Base-by-base conservation (phyloP, 2,888 invertebrate genomes). In the Leptinotarsa juncta region DNA sequence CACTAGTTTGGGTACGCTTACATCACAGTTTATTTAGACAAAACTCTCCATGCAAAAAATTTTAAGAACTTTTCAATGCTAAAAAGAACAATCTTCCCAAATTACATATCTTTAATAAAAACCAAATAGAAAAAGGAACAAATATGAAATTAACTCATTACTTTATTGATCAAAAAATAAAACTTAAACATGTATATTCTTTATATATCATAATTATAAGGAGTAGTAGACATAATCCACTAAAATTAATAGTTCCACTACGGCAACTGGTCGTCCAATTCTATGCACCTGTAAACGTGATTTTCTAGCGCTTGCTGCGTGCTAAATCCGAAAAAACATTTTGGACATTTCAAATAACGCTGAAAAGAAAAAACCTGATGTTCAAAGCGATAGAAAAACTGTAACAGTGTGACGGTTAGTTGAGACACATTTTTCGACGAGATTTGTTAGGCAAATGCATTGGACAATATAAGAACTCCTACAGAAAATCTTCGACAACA, bases 221-320 rank as follows among this genome's bases (percentile, higher is more conserved):
- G 15, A 51, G 51, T 16, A 16, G 4, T 51, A 15, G 16, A 51
- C 3, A 23, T 26, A 20, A 60, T 60, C 12, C 15, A 3, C 14
- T 67, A 50, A 10, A 68, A 68, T 68, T 16, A 68, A 26, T 23
- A n/a, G 18, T 12, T 51, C 20, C 15, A 73, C 72, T 77, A 80
- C 4, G 80, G 80, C 62, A 80, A 74, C 26, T 69, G 53, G 55
- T 79, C 80, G n/a, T 79, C 78, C 62, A 80, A 48, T n/a, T 82
- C 81, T 53, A 82, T 70, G 75, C 83, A 83, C 67, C 81, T 79
- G 55, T 81, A 70, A 32, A 83, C 81, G 55, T 83, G 83, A 32
- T 79, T 80, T 76, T 82, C 77, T 20, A 83, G 73, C 2, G 80
- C 78, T 5, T 75, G 57, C n/a, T 75, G 23, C 32, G 73, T 76